These are phyloP conservation scores for Barbus barbus DNA, from an alignment of 2,113 vertebrate species.

Conservation along the genomic window DNA sequence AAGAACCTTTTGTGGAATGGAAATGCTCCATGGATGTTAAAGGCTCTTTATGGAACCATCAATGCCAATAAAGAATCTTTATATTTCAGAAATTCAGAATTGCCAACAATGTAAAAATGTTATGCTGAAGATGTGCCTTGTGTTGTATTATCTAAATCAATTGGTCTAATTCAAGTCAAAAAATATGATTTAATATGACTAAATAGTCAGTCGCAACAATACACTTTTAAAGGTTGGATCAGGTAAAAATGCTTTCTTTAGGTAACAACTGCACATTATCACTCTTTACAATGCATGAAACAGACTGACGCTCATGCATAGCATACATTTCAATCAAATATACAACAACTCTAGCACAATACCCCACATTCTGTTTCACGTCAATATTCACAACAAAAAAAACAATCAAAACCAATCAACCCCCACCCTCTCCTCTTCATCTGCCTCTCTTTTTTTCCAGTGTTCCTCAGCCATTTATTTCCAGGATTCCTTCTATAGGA, in stretches of 20 bases:
- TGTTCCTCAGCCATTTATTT: neutral
- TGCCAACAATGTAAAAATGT: neutral
- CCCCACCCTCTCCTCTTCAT: neutral
- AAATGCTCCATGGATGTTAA: too few species aligned
- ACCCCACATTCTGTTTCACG: neutral
- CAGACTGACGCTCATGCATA: neutral
- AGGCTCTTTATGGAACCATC: neutral
- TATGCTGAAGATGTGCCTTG: neutral
- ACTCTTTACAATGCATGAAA: neutral
- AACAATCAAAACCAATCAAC: conserved; percentile 17
- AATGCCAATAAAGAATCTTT: neutral
- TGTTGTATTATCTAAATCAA: neutral
- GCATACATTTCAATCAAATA: neutral
- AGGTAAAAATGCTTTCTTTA: neutral
- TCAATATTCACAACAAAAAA: neutral
- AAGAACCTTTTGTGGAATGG: too few species aligned
- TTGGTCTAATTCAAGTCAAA: neutral
- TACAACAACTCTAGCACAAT: neutral
- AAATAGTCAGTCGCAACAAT: neutral
- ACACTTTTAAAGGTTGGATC: neutral
- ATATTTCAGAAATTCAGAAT: neutral
- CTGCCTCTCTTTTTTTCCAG: neutral
- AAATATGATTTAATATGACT: neutral
- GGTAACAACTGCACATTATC: conserved; percentile 1
- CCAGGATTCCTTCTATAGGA: neutral